Base-by-base conservation (phyloP, 2,888 invertebrate species). In the Eupithecia inturbata region DNA sequence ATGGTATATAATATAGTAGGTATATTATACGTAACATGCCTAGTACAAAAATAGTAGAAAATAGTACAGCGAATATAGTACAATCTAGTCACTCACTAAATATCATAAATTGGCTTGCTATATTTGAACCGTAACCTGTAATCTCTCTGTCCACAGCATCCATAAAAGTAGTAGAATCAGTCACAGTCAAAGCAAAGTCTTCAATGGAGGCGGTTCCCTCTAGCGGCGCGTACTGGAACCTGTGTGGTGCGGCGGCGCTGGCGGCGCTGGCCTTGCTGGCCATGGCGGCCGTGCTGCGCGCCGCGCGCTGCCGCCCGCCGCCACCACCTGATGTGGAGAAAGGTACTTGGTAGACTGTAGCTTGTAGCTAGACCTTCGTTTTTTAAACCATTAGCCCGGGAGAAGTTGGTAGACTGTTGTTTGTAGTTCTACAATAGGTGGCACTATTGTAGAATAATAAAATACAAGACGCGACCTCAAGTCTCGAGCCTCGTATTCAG, bases 141-240 rank as follows among this genome's bases (percentile, higher is more conserved):
- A 36, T 36, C 0, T 19, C 7, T 64, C 36, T 36, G 1, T 28
- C 69, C 49, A 33, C 81, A 93, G 93, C 85, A 31, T 88, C 91
- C 0, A 74, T 92, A 0, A 87, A 86, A 83, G 92, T 90, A 77
- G 92, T 90, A 77, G 92, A 92, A 76, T 84, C 87, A 0, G 89
- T 92, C 0, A 91, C 92, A 0, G 87, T 91, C 33, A 90, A 89
- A 75, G 93, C 92, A 0, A 89, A 90, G 60, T 91, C 92, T 0
- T 92, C 92, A 0, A 89, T 91, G 86, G 86, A 88, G 69, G 87
- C 84, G 2, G 74, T 85, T 0, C 0, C 84, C 82, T 0, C 82
- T 79, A 6, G 81, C 82, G 3, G 85, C 31, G 63, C 86, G 7
- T 90, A 91, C 41, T 85, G 87, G 0, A 88, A 88, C 68, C 83